phyloP scores from a whole-genome alignment of 2,888 invertebrate species.

The Trissolcus brochymenae region DNA sequence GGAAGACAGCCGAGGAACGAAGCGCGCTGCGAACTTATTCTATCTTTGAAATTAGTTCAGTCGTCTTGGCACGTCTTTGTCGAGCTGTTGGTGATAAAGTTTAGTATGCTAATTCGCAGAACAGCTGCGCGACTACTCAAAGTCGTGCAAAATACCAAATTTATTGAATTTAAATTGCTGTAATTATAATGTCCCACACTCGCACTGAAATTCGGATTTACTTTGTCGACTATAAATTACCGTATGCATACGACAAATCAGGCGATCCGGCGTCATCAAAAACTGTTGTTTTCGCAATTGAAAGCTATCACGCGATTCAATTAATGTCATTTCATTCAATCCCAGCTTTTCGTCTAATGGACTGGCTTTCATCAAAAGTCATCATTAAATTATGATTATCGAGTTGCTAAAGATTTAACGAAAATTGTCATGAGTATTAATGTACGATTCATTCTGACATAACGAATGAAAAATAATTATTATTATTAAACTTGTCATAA shows the following conservation, averaged over 20 bases:
- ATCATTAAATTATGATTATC: slow-evolving; percentile 38
- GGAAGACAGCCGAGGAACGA: slow-evolving; percentile 59
- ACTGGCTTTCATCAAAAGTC: slow-evolving; percentile 29
- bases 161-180: slow-evolving; percentile 77
- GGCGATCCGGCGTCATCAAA: slow-evolving; percentile 29
- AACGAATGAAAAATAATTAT: not conserved
- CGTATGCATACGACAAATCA: slow-evolving; percentile 39
- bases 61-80: slow-evolving; percentile 77
- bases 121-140: slow-evolving; percentile 72
- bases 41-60: slow-evolving; percentile 76
- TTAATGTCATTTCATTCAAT: slow-evolving; percentile 43
- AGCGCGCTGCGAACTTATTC: slow-evolving; percentile 73
- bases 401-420: slow-evolving; percentile 27
- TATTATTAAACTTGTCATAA: not conserved
- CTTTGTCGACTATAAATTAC: slow-evolving; percentile 46
- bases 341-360: slow-evolving; percentile 25
- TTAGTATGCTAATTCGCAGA: slow-evolving; percentile 76
- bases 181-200: slow-evolving; percentile 73
- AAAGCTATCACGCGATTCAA: slow-evolving; percentile 16
- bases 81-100: slow-evolving; percentile 76
- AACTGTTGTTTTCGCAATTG: slow-evolving; percentile 23
- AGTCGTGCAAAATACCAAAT: slow-evolving; percentile 73
- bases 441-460: slow-evolving; percentile 15
- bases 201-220: slow-evolving; percentile 48
- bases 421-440: slow-evolving; percentile 26